Evolutionary conservation across 1,140 invertebrate species (phyloP).

Genomic region (Pogonus chalceus): DNA sequence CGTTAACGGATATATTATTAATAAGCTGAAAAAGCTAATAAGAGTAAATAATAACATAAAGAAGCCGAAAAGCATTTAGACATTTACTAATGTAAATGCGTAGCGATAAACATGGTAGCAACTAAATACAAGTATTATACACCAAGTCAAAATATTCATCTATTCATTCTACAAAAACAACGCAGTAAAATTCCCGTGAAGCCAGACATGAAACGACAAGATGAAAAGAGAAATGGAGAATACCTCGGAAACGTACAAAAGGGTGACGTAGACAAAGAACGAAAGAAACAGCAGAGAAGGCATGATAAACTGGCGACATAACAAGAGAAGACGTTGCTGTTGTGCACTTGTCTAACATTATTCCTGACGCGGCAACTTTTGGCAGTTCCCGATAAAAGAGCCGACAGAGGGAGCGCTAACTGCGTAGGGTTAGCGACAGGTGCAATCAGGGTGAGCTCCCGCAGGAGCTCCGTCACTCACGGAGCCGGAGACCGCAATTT

Average conservation of each 20-base stretch:
- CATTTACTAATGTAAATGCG: too few relatives aligned
- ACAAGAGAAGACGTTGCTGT: constrained; percentile 1
- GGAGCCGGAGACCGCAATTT: not conserved
- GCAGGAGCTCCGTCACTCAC: not conserved
- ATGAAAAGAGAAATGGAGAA: not conserved
- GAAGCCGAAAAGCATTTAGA: too few relatives aligned
- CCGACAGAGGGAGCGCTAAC: not conserved
- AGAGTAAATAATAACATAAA: too few relatives aligned
- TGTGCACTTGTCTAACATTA: constrained; percentile 7
- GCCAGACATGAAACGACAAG: not conserved
- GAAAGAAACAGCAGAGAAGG: not conserved
- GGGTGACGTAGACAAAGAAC: not conserved
- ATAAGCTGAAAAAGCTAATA: too few relatives aligned
- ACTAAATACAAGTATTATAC: too few relatives aligned
- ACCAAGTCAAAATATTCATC: not conserved
- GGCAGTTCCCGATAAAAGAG: constrained; percentile 4
- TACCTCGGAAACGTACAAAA: not conserved
- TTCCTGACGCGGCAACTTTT: constrained; percentile 6
- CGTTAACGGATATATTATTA: too few relatives aligned
- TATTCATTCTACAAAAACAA: constrained; percentile 4
- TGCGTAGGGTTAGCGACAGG: constrained; percentile 6
- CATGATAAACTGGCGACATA: constrained; percentile 6
- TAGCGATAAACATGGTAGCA: too few relatives aligned
- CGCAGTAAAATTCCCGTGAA: not conserved
- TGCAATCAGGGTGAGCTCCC: constrained; percentile 5